Evolutionary conservation across 1,140 invertebrate genomes (phyloP).

Genomic region (Lasioglossum baleicum): DNA sequence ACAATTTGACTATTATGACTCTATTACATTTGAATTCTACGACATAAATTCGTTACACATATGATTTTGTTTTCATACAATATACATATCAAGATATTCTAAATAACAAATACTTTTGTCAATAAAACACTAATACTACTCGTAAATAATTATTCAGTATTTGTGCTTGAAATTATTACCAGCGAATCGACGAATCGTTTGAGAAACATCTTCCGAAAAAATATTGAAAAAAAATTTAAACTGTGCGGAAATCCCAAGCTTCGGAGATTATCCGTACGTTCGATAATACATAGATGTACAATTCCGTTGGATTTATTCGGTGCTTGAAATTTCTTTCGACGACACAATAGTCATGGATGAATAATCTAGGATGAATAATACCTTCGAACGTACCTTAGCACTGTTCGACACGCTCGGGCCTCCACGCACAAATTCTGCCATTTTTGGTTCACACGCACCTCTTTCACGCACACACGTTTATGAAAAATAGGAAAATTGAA

Average conservation of each 20-base stretch:
- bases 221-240: slow-evolving; percentile 1
- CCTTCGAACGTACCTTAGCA: slow-evolving; percentile 74
- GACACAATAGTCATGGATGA: slow-evolving; percentile 10
- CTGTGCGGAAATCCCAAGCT: background rate
- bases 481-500: slow-evolving; percentile 36
- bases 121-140: slow-evolving; percentile 20
- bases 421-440: slow-evolving; percentile 83
- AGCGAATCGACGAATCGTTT: background rate
- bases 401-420: slow-evolving; percentile 79
- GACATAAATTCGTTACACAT: background rate
- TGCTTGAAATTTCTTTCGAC: background rate
- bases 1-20: background rate
- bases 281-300: background rate
- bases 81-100: background rate
- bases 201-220: background rate
- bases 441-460: slow-evolving; percentile 67
- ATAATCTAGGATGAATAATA: slow-evolving; percentile 36
- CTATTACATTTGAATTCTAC: too few species aligned
- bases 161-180: background rate
- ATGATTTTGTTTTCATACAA: slow-evolving; percentile 4
- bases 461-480: slow-evolving; percentile 48
- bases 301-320: background rate
- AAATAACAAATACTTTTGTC: slow-evolving; percentile 27
- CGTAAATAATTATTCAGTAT: background rate
- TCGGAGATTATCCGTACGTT: background rate